phyloP scores from a whole-genome alignment of 2,797 vertebrate genomes.

The Thaleichthys pacificus region DNA sequence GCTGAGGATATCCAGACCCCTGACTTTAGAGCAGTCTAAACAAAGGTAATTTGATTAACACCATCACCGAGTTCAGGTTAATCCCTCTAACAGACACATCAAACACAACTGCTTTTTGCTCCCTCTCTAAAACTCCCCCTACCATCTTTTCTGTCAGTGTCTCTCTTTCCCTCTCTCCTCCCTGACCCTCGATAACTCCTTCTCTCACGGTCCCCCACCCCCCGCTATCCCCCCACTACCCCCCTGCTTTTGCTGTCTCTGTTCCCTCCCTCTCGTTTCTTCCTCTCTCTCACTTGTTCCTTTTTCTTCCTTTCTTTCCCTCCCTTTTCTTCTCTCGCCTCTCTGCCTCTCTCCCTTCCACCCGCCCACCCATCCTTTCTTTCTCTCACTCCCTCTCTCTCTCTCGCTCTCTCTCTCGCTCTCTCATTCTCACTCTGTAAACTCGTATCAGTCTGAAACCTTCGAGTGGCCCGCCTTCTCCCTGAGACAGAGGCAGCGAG shows the following conservation, averaged over 20 bases:
- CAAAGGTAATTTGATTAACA: constrained; percentile 12
- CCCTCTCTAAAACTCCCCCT: not conserved
- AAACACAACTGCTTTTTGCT: constrained; percentile 7
- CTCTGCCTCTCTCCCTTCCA: too few relatives aligned
- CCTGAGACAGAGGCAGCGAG: too few relatives aligned
- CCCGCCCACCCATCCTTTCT: not conserved
- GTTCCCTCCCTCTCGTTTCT: not conserved
- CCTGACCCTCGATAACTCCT: not conserved
- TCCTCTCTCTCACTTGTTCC: not conserved
- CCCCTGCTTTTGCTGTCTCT: not conserved
- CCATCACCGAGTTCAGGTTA: constrained; percentile 16
- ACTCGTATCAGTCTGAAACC: not conserved
- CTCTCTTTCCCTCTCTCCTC: not conserved
- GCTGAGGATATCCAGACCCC: constrained; percentile 3
- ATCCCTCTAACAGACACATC: constrained; percentile 30
- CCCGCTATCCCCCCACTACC: not conserved
- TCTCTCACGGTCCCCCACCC: not conserved
- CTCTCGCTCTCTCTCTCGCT: not conserved
- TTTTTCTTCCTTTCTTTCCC: not conserved
- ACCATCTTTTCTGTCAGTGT: not conserved
- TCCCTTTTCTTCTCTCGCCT: not conserved
- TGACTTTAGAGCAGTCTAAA: constrained; percentile 14
- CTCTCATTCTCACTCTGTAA: not conserved
- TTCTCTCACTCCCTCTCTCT: not conserved
- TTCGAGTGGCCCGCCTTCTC: constrained; percentile 8